phyloP scores from a whole-genome alignment of 2,113 vertebrate genomes.

The Motacilla tschutschensis region DNA sequence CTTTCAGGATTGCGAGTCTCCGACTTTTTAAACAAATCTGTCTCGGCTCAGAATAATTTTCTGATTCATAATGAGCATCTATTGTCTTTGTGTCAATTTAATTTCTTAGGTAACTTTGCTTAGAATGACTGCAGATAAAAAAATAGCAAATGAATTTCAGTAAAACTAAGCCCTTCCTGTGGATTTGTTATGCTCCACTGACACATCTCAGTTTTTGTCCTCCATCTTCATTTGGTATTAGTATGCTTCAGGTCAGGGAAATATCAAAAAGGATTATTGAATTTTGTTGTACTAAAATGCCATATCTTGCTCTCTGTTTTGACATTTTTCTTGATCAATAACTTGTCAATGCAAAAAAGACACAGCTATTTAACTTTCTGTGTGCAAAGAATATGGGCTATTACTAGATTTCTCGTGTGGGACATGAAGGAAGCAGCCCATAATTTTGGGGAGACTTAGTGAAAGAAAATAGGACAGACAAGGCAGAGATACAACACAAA shows the following conservation, averaged over 20 bases:
- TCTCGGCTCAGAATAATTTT: background rate
- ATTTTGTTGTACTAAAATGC: background rate
- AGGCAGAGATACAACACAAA: background rate
- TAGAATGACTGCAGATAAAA: background rate
- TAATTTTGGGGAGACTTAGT: background rate
- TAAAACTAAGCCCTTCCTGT: background rate
- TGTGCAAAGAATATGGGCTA: background rate
- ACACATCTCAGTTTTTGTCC: background rate
- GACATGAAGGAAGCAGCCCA: background rate
- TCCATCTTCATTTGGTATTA: background rate
- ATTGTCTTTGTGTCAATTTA: background rate
- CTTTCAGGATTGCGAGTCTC: background rate
- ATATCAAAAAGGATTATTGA: background rate
- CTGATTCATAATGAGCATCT: background rate
- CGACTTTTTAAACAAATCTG: background rate
- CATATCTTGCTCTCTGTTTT: background rate
- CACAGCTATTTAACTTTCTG: background rate
- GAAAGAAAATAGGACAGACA: background rate
- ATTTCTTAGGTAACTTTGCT: background rate
- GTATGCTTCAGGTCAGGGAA: background rate
- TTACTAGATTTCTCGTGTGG: background rate
- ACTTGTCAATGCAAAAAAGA: background rate
- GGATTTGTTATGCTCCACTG: background rate
- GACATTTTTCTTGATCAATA: background rate
- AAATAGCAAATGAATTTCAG: background rate